Conservation (phyloP, 2,888 invertebrate species). For the Periphyllus acericola region DNA sequence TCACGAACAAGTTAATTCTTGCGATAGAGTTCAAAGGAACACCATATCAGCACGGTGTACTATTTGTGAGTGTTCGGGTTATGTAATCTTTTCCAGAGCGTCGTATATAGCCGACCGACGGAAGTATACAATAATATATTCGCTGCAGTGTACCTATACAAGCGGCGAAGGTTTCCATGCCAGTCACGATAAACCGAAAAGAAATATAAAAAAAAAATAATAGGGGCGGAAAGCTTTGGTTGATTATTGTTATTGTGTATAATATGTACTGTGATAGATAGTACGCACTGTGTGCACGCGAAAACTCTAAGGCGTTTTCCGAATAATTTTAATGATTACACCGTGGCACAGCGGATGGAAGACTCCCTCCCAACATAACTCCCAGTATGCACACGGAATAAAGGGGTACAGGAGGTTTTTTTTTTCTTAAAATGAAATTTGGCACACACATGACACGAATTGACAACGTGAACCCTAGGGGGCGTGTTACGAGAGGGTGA, state of each 20-base stretch:
- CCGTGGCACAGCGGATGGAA: not conserved
- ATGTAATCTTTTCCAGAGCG: not conserved
- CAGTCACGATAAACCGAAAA: slow-evolving; percentile 3
- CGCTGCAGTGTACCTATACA: too few species aligned
- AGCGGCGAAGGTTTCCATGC: not conserved
- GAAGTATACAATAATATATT: not conserved
- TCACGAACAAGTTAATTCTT: not conserved
- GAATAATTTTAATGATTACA: slow-evolving; percentile 19
- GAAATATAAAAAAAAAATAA: not conserved
- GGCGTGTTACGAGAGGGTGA: not conserved
- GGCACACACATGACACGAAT: slow-evolving; percentile 37
- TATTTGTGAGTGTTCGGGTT: not conserved
- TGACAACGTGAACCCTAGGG: slow-evolving; percentile 34
- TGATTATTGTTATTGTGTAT: slow-evolving; percentile 40
- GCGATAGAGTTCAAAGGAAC: not conserved
- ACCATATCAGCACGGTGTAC: not conserved
- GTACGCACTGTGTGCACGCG: not conserved
- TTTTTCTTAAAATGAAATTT: slow-evolving; percentile 50
- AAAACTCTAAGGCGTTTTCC: slow-evolving; percentile 21
- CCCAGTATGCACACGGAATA: not conserved
- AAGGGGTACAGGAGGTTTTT: not conserved
- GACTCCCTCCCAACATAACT: too few species aligned
- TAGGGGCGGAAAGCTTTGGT: not conserved
- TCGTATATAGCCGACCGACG: not conserved
- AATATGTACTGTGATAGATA: not conserved